A percentile compares a stretch with the other conserved stretches of the same genome.
Evolutionary conservation across 2,113 vertebrate species (phyloP).

Genomic region (Tachysurus fulvidraco): DNA sequence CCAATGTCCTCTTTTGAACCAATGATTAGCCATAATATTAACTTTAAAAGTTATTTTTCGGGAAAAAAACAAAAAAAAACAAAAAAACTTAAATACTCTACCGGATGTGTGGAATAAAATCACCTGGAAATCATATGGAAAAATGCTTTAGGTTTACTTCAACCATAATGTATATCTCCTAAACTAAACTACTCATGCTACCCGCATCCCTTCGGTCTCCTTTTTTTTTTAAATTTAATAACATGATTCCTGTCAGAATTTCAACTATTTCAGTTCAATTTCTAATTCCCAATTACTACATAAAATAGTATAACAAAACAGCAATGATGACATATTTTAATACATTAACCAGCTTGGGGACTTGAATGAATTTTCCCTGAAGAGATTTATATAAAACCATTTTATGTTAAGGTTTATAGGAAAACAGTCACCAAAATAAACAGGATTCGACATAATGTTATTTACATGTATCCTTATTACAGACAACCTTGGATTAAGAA

Average conservation of each 20-base stretch:
- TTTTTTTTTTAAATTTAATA: neutral
- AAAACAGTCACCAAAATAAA: neutral
- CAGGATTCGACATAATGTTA: neutral
- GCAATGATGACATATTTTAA: neutral
- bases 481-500: neutral
- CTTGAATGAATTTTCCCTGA: neutral
- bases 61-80: neutral
- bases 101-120: neutral
- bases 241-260: neutral
- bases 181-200: neutral
- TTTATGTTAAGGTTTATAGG: neutral
- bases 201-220: neutral
- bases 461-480: neutral
- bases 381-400: neutral
- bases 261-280: neutral
- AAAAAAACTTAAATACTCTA: neutral
- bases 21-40: neutral
- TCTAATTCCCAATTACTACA: neutral
- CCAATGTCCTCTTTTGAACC: neutral
- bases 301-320: neutral
- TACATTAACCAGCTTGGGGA: neutral
- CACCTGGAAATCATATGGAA: neutral
- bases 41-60: neutral
- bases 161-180: neutral
- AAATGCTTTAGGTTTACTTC: neutral